Percentiles rank a stretch among this genome's conserved stretches.
Evolutionary conservation across 2,113 vertebrate genomes (phyloP).

Genomic region (Donacobius atricapilla): DNA sequence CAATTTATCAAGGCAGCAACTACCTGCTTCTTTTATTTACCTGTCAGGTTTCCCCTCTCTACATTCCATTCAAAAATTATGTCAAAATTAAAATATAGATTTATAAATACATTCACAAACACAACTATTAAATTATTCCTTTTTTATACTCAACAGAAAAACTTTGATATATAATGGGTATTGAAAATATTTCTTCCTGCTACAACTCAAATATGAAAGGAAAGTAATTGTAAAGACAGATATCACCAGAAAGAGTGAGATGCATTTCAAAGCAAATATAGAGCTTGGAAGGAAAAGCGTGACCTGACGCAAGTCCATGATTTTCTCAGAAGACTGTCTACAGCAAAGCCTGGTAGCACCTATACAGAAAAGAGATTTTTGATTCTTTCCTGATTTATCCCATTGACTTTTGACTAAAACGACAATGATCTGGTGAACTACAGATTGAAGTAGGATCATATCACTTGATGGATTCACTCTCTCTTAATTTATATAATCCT

Average conservation of each 20-base stretch:
- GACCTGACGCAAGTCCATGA: background rate
- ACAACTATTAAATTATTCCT: background rate
- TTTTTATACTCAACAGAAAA: background rate
- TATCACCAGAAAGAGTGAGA: background rate
- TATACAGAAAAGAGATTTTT: background rate
- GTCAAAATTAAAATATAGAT: background rate
- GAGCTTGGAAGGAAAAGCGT: background rate
- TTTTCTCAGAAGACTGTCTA: background rate
- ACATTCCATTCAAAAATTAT: background rate
- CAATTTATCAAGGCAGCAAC: background rate
- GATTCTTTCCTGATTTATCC: background rate
- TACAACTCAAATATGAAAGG: background rate
- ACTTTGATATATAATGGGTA: background rate
- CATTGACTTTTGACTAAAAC: background rate
- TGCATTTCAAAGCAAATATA: background rate
- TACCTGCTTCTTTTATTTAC: background rate
- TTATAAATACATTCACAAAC: background rate
- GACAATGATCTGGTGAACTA: background rate
- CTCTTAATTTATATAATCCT: background rate
- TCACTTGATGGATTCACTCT: background rate
- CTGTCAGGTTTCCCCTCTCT: background rate
- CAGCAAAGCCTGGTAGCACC: background rate
- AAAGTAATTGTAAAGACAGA: background rate
- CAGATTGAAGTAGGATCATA: background rate
- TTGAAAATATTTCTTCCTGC: background rate